A percentile compares a stretch with the other conserved stretches of the same genome.
phyloP scores from a whole-genome alignment of 1,140 invertebrate genomes.

The Dendroctonus valens region DNA sequence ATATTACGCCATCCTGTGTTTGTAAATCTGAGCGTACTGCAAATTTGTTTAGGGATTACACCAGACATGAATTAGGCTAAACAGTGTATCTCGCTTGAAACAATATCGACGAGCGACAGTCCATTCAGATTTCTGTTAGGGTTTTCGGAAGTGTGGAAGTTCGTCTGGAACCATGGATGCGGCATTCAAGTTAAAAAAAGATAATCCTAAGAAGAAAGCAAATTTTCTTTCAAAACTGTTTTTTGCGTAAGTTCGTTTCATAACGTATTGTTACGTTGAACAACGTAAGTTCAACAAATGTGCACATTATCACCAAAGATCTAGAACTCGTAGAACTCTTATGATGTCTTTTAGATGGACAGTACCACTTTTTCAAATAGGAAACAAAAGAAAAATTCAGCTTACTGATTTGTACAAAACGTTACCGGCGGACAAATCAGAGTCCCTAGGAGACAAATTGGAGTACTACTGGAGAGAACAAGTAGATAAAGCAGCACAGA shows the following conservation, averaged over 20 bases:
- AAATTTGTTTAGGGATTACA: not conserved
- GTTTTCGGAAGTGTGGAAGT: not conserved
- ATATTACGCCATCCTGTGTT: no score
- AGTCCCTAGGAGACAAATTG: constrained; percentile 52
- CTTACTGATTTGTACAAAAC: constrained; percentile 43
- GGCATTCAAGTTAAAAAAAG: constrained; percentile 34
- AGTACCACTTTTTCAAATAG: constrained; percentile 39
- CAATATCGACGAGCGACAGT: not conserved
- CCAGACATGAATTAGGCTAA: not conserved
- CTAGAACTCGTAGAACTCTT: not conserved
- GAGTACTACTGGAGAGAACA: constrained; percentile 55
- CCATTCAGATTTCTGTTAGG: not conserved
- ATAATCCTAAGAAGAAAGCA: constrained; percentile 39
- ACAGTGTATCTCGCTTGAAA: not conserved
- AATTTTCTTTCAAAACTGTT: constrained; percentile 41
- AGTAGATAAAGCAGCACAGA: constrained; percentile 39
- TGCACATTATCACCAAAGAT: no score
- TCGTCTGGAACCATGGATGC: constrained; percentile 33
- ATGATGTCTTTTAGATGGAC: constrained; percentile 42
- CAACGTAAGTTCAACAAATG: no score
- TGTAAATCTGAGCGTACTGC: no score
- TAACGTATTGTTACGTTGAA: not conserved
- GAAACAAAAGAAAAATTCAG: constrained; percentile 39
- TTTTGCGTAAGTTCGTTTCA: constrained; percentile 39
- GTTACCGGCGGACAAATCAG: constrained; percentile 40